Conservation (phyloP, 2,888 invertebrate species). For the Pristionchus exspectatus region DNA sequence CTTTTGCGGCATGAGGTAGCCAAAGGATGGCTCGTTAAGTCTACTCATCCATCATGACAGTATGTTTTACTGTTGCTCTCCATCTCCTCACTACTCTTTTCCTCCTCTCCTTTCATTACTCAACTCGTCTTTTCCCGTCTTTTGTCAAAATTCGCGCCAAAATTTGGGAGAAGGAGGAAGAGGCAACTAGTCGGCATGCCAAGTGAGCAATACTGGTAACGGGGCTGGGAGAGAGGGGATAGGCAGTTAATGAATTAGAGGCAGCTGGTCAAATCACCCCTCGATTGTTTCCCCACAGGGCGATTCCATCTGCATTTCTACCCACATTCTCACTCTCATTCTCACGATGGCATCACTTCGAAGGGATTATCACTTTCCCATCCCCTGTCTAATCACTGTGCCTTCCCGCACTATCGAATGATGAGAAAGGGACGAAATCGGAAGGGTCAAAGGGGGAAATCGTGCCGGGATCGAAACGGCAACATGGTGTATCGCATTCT, state of each 20-base stretch:
- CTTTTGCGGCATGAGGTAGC: conserved; percentile 12
- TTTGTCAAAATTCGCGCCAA: conserved; percentile 38
- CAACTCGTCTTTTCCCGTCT: conserved; percentile 33
- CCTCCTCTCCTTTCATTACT: neutral
- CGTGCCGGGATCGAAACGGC: neutral
- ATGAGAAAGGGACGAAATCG: neutral
- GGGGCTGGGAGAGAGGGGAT: neutral
- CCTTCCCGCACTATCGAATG: neutral
- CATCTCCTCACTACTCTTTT: neutral
- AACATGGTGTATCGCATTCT: neutral
- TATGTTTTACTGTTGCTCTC: conserved; percentile 38
- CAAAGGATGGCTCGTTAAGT: conserved; percentile 16
- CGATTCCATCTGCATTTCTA: neutral
- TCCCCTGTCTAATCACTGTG: neutral
- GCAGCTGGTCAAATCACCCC: conserved; percentile 1
- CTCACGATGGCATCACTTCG: conserved; percentile 19
- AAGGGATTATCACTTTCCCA: neutral
- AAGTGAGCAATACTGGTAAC: conserved; percentile 32
- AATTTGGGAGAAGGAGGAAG: conserved; percentile 13
- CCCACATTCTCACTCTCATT: neutral
- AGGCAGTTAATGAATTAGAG: conserved; percentile 10
- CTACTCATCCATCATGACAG: conserved; percentile 24
- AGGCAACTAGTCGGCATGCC: conserved; percentile 17
- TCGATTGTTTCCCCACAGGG: neutral
- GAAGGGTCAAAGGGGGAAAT: neutral